These are phyloP conservation scores for Drosophila formosana DNA, from an alignment of 2,888 invertebrate species.

Conservation along the genomic window DNA sequence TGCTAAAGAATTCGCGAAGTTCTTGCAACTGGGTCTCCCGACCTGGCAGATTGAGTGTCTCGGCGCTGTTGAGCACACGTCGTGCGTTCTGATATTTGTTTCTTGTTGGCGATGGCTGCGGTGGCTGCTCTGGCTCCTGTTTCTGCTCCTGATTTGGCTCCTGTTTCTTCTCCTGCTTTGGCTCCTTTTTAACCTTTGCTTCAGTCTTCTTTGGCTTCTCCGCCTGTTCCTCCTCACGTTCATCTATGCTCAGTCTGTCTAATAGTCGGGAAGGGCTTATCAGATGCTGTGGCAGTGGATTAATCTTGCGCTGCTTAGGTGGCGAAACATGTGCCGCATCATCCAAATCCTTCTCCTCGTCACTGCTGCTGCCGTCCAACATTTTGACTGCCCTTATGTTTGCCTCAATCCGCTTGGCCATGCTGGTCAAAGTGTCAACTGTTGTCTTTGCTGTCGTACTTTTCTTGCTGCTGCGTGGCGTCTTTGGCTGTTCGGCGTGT, in stretches of 20 bases:
- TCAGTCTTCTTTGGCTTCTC: conserved; percentile 46
- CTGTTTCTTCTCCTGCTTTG: background rate
- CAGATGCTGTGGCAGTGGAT: conserved; percentile 64
- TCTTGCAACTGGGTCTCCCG: conserved; percentile 91
- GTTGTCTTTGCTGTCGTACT: conserved; percentile 37
- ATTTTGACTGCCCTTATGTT: conserved; percentile 32
- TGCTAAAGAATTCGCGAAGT: conserved; percentile 89
- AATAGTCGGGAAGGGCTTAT: conserved; percentile 83
- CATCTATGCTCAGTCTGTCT: conserved; percentile 83
- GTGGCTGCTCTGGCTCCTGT: conserved; percentile 4
- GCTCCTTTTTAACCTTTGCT: conserved; percentile 1
- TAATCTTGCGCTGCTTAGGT: conserved; percentile 80
- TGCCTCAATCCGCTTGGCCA: conserved; percentile 33
- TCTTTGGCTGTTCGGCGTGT: conserved; percentile 56
- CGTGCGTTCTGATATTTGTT: conserved; percentile 85
- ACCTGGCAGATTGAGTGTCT: conserved; percentile 88
- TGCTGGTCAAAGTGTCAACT: background rate
- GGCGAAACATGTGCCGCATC: conserved; percentile 74
- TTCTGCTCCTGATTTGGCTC: background rate
- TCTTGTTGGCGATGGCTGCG: conserved; percentile 53
- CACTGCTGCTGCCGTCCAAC: conserved; percentile 12
- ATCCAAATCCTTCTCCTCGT: conserved; percentile 38
- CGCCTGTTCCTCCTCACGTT: conserved; percentile 37
- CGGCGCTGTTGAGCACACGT: conserved; percentile 83
- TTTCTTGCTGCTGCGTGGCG: conserved; percentile 76